phyloP scores from a whole-genome alignment of 2,888 invertebrate genomes.

The Abrostola tripartita region DNA sequence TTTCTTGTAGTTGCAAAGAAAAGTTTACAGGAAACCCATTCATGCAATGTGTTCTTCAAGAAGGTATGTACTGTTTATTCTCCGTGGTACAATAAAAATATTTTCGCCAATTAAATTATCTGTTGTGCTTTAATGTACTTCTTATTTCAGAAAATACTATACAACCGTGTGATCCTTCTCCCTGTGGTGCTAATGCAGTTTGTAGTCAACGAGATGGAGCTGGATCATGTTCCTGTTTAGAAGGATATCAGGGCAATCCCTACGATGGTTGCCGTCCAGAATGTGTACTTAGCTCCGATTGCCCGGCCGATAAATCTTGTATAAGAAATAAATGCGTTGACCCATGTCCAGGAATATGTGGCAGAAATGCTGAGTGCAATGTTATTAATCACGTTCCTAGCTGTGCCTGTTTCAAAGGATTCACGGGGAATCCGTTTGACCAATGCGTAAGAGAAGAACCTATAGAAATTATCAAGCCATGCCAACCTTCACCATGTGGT shows the following conservation, averaged over 20 bases:
- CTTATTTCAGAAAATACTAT: conserved; percentile 85
- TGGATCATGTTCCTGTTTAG: conserved; percentile 93
- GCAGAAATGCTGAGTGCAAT: conserved; percentile 93
- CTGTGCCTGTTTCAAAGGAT: conserved; percentile 92
- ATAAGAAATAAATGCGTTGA: conserved; percentile 94
- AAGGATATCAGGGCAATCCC: conserved; percentile 95
- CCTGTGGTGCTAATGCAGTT: conserved; percentile 95
- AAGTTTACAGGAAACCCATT: conserved; percentile 95
- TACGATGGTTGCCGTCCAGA: conserved; percentile 96
- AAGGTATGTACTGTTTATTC: conserved; percentile 73
- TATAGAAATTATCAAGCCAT: conserved; percentile 88
- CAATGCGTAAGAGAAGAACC: conserved; percentile 75
- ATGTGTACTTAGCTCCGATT: conserved; percentile 95
- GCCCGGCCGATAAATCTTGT: conserved; percentile 94
- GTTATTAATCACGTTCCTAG: conserved; percentile 96
- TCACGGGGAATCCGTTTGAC: conserved; percentile 91
- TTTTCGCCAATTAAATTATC: too few relatives aligned
- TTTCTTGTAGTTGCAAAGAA: conserved; percentile 93
- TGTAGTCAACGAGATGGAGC: conserved; percentile 93
- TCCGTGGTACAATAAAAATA: background rate
- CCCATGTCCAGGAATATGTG: conserved; percentile 96
- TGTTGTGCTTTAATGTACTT: conserved; percentile 2
- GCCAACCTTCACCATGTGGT: conserved; percentile 93
- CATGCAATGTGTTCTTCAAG: conserved; percentile 91
- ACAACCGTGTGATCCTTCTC: conserved; percentile 95